These are phyloP conservation scores for Pavo muticus DNA, from an alignment of 2,113 vertebrate species.

Conservation along the genomic window DNA sequence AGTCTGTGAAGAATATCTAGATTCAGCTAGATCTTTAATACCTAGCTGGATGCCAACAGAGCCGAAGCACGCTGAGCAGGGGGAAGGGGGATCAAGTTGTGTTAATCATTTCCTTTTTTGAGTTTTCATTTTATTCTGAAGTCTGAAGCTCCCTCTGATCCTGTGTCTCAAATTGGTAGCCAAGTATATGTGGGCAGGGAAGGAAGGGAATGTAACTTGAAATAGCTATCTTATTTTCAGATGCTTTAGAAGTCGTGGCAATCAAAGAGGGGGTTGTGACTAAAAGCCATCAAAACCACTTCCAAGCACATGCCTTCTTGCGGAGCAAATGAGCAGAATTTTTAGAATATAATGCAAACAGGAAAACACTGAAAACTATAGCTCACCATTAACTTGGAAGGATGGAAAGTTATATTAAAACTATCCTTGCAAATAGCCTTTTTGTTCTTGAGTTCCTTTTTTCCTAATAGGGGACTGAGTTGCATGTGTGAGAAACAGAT, in stretches of 20 bases:
- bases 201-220: slow-evolving; percentile 47
- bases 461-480: neutral
- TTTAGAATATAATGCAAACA: slow-evolving; percentile 46
- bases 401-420: slow-evolving; percentile 5
- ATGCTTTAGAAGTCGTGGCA: slow-evolving; percentile 17
- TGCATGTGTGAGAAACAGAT: neutral
- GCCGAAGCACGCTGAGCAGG: neutral
- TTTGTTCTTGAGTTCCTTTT: neutral
- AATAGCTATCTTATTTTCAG: slow-evolving; percentile 60
- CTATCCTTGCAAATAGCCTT: neutral
- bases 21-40: neutral
- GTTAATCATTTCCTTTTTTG: neutral
- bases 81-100: neutral
- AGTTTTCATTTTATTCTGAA: slow-evolving; percentile 36
- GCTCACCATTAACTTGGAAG: slow-evolving; percentile 3
- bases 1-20: neutral
- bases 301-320: slow-evolving; percentile 56
- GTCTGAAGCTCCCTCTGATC: slow-evolving; percentile 17
- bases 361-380: slow-evolving; percentile 48
- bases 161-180: slow-evolving; percentile 25
- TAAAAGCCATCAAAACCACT: slow-evolving; percentile 64
- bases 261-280: slow-evolving; percentile 29
- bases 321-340: slow-evolving; percentile 24
- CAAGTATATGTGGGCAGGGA: slow-evolving; percentile 49
- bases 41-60: neutral